Base-by-base conservation (phyloP, 2,888 invertebrate species). In the Andrena flavipes region DNA sequence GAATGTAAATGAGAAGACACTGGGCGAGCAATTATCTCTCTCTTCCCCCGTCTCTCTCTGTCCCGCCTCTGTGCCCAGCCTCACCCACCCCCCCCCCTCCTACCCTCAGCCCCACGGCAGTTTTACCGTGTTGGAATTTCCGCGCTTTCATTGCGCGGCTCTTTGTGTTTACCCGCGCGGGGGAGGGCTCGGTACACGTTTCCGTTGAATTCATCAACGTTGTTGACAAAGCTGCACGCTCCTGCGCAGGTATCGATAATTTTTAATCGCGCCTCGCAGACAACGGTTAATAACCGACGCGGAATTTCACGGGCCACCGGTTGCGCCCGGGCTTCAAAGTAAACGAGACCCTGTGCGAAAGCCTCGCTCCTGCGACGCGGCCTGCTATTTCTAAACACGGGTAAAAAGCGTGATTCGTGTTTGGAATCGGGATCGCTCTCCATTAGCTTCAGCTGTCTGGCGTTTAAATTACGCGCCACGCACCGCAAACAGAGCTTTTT, bases 1-100 rank as follows among this genome's bases (percentile, higher is more conserved):
- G 84, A 84, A 84, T 84, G 84, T 84, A 84, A 85, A 85, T 81
- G 77, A 82, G 84, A 84, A 84, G 77, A 76, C 67, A 85, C 81
- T 62, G 75, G 42, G 56, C 56, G 56, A 80, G 76, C 81, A 84
- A 84, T 84, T 84, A 84, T 84, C 72, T 56, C 64, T 65, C 65
- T 62, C 62, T 35, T 35, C 51, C 26, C 13, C 8, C 23, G 2
- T 6, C 49, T 26, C 48, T 48, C 23, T 26, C 23, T 30, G 35
- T 10, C 29, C 42, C 13, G 16, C 20, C n/a, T 42, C 29, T 42
- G 7, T 35, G 4, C 16, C n/a, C 33, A 13, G 51, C 26, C 29
- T 10, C 29, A 30, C 0, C 16, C n/a, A 2, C 33, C 33, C 29
- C 49, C 0, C 16, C n/a, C 2, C 33, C 33, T 3, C 35, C 10